Base-by-base conservation (phyloP, 2,113 vertebrate genomes). In the Herpetotheres cachinnans region DNA sequence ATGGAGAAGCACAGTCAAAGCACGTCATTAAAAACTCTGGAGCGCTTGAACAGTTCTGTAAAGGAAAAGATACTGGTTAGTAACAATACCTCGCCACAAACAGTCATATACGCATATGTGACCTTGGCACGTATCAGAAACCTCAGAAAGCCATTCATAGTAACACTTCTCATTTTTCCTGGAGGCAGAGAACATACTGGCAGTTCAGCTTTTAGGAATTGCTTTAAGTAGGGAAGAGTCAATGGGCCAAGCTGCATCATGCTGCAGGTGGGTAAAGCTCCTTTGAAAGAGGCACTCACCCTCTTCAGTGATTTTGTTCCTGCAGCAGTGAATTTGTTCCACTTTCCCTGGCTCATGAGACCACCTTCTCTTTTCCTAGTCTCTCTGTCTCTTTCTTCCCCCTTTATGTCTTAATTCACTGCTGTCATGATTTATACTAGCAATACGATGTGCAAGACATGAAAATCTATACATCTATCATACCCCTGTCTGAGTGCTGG, bases 401-500 rank as follows among this genome's bases (percentile, higher is more conserved):
- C 42, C 32, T 71, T 88, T 95, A 93, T 91, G 77, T 96, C 93
- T 95, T 94, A 95, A 94, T 97, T 94, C 66, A 34, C 55, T 36
- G 36, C 62, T 91, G 66, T 91, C 89, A 94, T 97, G 94, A 97
- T 97, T 96, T 96, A 97, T 96, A 72, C 71, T 59, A 86, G 71
- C 90, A 94, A 86, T 92, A 89, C 71, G 62, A 71, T 83, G 88
- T 90, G 79, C 88, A 94, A 96, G 88, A 96, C 56, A 42, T 76
- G 77, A 96, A 95, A 96, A 97, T 94, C 93, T 94, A 91, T 95
- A 94, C 65, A 94, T 92, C 91, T 89, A 85, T 96, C 94, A 95
- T 93, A 72, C 6, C 22, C 14, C 8, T 29, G 6, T 94, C 93
- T 79, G 78, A 95, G 90, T 78, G 25, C 56, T 54, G n/a, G 40